Evolutionary conservation across 2,888 invertebrate genomes (phyloP).

Genomic region (Elysia crispata): DNA sequence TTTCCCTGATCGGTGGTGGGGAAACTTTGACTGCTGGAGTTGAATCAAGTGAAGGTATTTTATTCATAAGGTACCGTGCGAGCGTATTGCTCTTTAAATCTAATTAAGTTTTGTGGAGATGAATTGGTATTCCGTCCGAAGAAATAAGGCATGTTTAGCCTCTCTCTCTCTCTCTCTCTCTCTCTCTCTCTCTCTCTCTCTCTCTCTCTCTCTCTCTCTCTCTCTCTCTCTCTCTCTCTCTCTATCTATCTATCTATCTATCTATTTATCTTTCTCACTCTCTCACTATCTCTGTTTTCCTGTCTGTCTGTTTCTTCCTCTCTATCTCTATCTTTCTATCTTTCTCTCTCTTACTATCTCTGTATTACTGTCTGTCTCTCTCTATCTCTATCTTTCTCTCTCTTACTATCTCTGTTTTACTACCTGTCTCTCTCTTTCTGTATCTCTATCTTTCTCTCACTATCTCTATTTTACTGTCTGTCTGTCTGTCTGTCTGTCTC

Average conservation of each 20-base stretch:
- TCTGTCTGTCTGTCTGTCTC: not conserved
- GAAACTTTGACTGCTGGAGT: no score
- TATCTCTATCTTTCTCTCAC: not conserved
- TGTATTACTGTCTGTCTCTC: no score
- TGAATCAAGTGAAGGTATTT: no score
- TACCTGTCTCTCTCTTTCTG: not conserved
- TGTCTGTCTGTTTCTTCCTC: no score
- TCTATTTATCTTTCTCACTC: not conserved
- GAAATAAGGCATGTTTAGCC: no score
- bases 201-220: slow-evolving; percentile 6
- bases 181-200: not conserved
- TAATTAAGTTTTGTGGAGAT: no score
- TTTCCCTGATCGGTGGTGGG: no score
- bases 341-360: not conserved
- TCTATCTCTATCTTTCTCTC: not conserved
- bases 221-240: not conserved
- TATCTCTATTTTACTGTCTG: not conserved
- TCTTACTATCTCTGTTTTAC: not conserved
- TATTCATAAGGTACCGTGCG: no score
- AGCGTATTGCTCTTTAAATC: no score
- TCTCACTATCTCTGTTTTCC: not conserved
- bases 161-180: not conserved
- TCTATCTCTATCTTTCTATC: not conserved
- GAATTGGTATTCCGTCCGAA: no score
- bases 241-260: not conserved